Conservation (phyloP, 2,797 vertebrate genomes). For the Rachycentron canadum region DNA sequence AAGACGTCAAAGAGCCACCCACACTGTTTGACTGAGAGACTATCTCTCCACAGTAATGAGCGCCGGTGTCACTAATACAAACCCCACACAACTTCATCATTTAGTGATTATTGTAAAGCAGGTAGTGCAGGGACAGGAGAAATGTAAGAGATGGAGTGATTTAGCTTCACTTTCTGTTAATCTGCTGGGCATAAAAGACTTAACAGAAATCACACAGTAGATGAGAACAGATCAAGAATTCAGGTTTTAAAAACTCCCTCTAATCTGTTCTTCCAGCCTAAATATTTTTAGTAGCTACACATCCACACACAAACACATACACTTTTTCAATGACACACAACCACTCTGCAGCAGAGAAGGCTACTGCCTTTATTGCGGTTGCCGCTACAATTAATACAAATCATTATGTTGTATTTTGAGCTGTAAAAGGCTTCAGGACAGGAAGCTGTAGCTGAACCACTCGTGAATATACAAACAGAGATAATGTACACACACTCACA, state of each 20-base stretch:
- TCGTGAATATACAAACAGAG: not conserved
- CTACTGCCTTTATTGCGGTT: not conserved
- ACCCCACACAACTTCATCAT: not conserved
- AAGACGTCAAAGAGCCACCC: slow-evolving; percentile 19
- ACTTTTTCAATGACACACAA: not conserved
- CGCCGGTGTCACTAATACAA: slow-evolving; percentile 21
- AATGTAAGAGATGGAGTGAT: not conserved
- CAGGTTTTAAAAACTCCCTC: not conserved
- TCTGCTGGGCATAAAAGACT: not conserved
- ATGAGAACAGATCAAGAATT: not conserved
- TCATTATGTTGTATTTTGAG: not conserved
- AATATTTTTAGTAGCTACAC: not conserved
- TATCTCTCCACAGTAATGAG: slow-evolving; percentile 21
- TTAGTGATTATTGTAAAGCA: not conserved
- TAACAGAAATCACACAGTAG: not conserved
- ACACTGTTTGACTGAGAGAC: slow-evolving; percentile 30
- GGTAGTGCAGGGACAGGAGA: no score
- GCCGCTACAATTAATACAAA: not conserved
- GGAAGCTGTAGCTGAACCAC: not conserved
- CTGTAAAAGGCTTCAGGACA: not conserved
- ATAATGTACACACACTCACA: not conserved
- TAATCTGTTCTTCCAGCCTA: not conserved
- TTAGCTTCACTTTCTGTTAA: not conserved
- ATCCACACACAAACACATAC: not conserved
- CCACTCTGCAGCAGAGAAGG: not conserved